Conservation (phyloP, 2,113 vertebrate species). For the Notarius lentiginosus region DNA sequence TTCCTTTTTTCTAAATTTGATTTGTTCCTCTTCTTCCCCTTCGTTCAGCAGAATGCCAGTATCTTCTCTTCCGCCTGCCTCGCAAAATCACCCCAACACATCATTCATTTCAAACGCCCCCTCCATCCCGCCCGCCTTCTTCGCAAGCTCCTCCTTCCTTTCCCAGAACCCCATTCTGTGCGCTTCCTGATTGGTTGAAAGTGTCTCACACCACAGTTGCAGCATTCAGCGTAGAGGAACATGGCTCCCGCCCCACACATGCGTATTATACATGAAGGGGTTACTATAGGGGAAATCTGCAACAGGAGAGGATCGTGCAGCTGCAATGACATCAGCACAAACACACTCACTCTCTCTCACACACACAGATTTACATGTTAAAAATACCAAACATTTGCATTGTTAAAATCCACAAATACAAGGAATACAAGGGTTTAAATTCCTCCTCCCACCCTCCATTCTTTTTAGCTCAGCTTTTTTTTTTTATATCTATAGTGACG, state of each 20-base stretch:
- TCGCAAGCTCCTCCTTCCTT: slow-evolving; percentile 36
- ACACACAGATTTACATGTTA: background rate
- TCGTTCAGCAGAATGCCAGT: slow-evolving; percentile 14
- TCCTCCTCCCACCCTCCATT: background rate
- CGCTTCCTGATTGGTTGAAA: slow-evolving; percentile 65
- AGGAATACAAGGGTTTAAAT: too few relatives aligned
- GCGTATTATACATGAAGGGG: slow-evolving; percentile 46
- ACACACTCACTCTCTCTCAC: slow-evolving; percentile 32
- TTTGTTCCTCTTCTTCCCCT: background rate
- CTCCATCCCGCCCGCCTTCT: slow-evolving; percentile 70
- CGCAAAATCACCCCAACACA: slow-evolving; percentile 46
- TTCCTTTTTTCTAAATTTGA: background rate
- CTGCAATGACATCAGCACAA: slow-evolving; percentile 46
- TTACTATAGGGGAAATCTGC: slow-evolving; percentile 65
- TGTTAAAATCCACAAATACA: too few relatives aligned
- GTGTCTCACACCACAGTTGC: slow-evolving; percentile 79
- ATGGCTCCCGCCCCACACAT: background rate
- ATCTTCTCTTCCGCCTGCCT: slow-evolving; percentile 26
- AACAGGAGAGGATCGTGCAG: slow-evolving; percentile 38
- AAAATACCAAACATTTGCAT: too few relatives aligned
- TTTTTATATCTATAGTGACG: background rate
- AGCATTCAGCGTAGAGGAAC: background rate
- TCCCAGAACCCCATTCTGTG: slow-evolving; percentile 29
- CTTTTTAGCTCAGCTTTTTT: background rate
- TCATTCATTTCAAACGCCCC: slow-evolving; percentile 74